Conservation (phyloP, 2,113 vertebrate genomes). For the Periophthalmus modestus region DNA sequence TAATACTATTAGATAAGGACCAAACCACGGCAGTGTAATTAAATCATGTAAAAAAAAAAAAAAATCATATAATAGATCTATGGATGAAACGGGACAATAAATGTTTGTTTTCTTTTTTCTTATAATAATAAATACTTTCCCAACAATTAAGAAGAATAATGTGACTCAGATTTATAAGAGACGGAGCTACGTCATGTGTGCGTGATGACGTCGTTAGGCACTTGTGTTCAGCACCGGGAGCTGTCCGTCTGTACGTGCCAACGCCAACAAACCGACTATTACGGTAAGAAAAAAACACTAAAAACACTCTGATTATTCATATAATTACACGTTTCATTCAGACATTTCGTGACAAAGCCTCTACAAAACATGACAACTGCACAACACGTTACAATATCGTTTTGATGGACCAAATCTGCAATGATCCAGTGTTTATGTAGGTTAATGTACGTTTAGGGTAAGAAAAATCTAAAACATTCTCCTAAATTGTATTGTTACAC, state of each 20-base stretch:
- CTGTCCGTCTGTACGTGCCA: constrained; percentile 47
- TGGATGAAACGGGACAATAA: too few species aligned
- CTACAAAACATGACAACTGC: not conserved
- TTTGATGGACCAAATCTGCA: not conserved
- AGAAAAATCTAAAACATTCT: not conserved
- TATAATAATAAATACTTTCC: too few species aligned
- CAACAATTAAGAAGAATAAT: too few species aligned
- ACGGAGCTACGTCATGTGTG: not conserved
- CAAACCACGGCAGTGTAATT: too few species aligned
- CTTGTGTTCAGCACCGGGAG: constrained; percentile 62
- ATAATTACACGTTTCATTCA: not conserved
- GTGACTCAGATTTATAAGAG: too few species aligned
- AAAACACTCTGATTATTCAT: not conserved
- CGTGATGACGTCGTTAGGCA: constrained; percentile 17
- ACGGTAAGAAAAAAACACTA: constrained; percentile 22
- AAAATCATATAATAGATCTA: too few species aligned
- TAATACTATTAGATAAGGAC: too few species aligned
- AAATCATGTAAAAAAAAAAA: too few species aligned
- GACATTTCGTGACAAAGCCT: not conserved
- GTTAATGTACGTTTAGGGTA: not conserved
- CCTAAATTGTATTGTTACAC: not conserved
- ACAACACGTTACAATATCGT: not conserved
- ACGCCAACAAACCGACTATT: constrained; percentile 6
- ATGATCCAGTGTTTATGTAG: not conserved
- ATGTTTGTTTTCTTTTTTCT: too few species aligned